Evolutionary conservation across 2,888 invertebrate species (phyloP).

Genomic region (Pollenia labialis): DNA sequence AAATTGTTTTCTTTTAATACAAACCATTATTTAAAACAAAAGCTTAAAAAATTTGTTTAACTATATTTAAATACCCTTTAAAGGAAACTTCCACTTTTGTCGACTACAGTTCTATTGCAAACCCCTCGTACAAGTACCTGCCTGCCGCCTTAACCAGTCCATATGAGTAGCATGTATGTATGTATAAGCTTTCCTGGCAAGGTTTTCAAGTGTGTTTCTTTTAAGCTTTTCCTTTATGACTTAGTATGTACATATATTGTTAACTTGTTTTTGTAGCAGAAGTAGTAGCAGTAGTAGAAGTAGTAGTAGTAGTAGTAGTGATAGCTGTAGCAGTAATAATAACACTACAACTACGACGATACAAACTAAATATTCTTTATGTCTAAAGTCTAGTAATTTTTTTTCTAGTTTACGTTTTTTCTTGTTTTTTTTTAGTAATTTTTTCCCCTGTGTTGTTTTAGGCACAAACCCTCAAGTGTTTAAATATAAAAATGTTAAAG

Average conservation of each 20-base stretch:
- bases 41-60: neutral
- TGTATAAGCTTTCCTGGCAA: conserved; percentile 36
- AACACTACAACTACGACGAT: neutral
- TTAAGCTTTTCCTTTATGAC: conserved; percentile 62
- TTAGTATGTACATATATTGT: conserved; percentile 58
- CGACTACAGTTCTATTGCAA: conserved; percentile 12
- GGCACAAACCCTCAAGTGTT: conserved; percentile 37
- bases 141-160: neutral
- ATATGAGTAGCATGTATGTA: neutral
- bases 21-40: neutral
- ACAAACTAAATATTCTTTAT: conserved; percentile 35
- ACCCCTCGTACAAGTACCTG: neutral
- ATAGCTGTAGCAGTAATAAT: neutral
- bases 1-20: neutral
- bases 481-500: conserved; percentile 31
- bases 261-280: conserved; percentile 21
- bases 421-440: neutral
- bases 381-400: conserved; percentile 65
- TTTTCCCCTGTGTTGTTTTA: conserved; percentile 27
- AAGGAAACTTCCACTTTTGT: conserved; percentile 55
- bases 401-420: conserved; percentile 5
- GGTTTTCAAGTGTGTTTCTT: conserved; percentile 58
- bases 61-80: conserved; percentile 49
- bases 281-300: neutral
- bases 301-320: neutral